Conservation (phyloP, 53 echinoderm and acorn worm species). For the Holothuria leucospilota region DNA sequence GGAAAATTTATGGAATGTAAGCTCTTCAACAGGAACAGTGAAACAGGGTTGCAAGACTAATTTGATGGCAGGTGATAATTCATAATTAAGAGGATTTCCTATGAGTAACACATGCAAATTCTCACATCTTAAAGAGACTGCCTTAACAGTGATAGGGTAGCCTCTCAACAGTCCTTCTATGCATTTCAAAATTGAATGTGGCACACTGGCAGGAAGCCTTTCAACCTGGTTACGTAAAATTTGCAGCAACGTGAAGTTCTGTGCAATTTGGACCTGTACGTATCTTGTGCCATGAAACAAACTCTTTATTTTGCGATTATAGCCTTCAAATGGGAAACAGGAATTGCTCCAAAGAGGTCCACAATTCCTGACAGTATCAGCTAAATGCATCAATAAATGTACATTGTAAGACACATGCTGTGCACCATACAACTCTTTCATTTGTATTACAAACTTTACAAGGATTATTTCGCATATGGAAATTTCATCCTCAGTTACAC, state of each 20-base stretch:
- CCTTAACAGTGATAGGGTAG: not conserved
- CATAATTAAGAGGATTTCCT: not conserved
- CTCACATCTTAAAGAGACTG: not conserved
- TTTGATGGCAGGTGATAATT: not conserved
- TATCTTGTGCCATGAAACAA: no score
- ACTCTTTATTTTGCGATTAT: constrained; percentile 24
- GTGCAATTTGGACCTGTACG: not conserved
- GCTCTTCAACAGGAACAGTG: not conserved
- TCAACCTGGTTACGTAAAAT: no score
- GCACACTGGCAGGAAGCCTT: no score
- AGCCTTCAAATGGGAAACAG: constrained; percentile 6
- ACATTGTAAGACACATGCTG: constrained; percentile 51
- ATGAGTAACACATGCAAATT: not conserved
- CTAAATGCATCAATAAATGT: constrained; percentile 35
- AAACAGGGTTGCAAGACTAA: not conserved
- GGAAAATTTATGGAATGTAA: not conserved
- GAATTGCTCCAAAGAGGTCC: constrained; percentile 51
- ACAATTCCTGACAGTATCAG: constrained; percentile 10
- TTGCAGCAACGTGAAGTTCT: no score
- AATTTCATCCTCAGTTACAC: constrained; percentile 48
- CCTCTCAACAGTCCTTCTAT: not conserved
- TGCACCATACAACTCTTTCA: constrained; percentile 51
- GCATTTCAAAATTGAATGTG: not conserved
- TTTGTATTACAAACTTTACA: constrained; percentile 54
- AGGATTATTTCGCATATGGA: constrained; percentile 41